phyloP scores from a whole-genome alignment of 1,140 invertebrate species.

The Alviniconcha marisindica region DNA sequence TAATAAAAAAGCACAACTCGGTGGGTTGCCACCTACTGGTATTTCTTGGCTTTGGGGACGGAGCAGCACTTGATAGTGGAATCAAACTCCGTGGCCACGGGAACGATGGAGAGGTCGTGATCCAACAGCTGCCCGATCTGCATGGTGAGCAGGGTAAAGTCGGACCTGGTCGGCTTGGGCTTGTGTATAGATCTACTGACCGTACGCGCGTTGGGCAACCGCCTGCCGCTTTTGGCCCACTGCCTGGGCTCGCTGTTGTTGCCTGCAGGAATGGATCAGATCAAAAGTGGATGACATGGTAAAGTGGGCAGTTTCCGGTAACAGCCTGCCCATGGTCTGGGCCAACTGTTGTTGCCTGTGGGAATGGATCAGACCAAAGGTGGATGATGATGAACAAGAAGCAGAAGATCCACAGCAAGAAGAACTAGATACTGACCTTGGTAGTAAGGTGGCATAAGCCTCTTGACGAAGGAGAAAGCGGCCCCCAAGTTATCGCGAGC shows the following conservation, averaged over 20 bases:
- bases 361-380: no score
- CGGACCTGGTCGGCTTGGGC: background rate
- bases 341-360: no score
- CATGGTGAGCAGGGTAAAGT: constrained; percentile 88
- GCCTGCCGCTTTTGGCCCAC: background rate
- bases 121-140: constrained; percentile 98
- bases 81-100: constrained; percentile 29
- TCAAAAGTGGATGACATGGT: background rate
- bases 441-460: background rate
- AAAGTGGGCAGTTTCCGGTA: background rate
- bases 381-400: no score
- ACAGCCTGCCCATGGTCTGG: no score
- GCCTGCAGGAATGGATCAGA: no score
- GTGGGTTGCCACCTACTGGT: background rate
- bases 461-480: constrained; percentile 1
- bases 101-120: constrained; percentile 85
- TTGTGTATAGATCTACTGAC: constrained; percentile 38
- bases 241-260: background rate
- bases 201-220: constrained; percentile 35
- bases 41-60: background rate
- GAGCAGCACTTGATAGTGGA: constrained; percentile 31
- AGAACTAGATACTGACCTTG: constrained; percentile 15
- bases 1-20: background rate
- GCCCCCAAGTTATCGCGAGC: background rate
- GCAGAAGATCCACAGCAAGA: no score